These are phyloP conservation scores for Luperina testacea DNA, from an alignment of 2,888 invertebrate genomes.

Conservation along the genomic window DNA sequence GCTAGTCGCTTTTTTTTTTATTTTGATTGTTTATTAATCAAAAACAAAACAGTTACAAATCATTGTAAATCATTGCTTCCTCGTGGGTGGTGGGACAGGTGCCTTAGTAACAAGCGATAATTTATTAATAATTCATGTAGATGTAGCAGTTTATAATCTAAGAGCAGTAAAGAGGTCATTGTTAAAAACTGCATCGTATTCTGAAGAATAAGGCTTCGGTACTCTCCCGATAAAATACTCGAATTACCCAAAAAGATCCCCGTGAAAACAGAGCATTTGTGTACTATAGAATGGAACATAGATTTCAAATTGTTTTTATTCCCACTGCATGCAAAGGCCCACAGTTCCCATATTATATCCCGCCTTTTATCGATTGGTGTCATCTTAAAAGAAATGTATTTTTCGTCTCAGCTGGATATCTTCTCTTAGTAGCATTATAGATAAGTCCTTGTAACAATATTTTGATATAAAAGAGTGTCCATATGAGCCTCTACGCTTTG, in stretches of 20 bases:
- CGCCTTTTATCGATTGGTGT: too few species aligned
- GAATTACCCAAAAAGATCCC: not conserved
- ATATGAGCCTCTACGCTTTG: too few species aligned
- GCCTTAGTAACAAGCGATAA: not conserved
- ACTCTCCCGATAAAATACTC: not conserved
- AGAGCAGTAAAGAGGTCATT: not conserved
- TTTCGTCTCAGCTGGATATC: not conserved
- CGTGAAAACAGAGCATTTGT: not conserved
- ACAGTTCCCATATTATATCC: too few species aligned
- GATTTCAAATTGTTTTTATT: not conserved
- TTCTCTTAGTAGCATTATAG: not conserved
- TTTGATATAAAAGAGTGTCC: too few species aligned
- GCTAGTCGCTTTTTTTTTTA: not conserved
- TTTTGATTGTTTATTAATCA: too few species aligned
- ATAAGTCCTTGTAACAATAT: too few species aligned
- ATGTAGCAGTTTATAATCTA: not conserved
- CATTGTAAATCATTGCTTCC: too few species aligned
- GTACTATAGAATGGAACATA: not conserved
- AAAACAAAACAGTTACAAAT: too few species aligned
- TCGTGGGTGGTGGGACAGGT: not conserved
- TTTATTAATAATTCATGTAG: slow-evolving; percentile 8
- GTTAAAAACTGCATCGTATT: not conserved
- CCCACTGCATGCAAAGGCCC: not conserved
- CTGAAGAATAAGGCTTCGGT: not conserved
- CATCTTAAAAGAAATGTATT: not conserved